Base-by-base conservation (phyloP, 2,113 vertebrate species). In the Jacana jacana region DNA sequence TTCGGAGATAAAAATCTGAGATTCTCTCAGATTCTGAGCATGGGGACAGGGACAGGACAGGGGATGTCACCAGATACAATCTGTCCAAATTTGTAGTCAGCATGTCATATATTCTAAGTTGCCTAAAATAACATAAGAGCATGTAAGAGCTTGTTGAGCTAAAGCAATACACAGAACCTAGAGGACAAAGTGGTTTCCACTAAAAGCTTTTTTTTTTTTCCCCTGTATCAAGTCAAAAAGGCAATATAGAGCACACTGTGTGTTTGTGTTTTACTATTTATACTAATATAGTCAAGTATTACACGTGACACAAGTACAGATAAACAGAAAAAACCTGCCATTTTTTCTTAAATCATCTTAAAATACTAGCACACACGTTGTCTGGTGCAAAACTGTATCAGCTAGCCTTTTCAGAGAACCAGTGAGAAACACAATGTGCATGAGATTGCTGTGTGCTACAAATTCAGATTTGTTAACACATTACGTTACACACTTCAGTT, bases 401-500 rank as follows among this genome's bases (percentile, higher is more conserved):
- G 73, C 37, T 55, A 57, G n/a, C 25, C 49, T 31, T 11, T 9
- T 42, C 64, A 25, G 78, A 68, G 48, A 31, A 46, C 22, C 51
- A 58, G 30, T 24, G 8, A 0, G 22, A 57, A 71, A 15, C 4
- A 65, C 27, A 49, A 4, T 3, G 16, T 35, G 25, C 6, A 55
- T 2, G 5, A 65, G 37, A 33, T 0, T 30, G 17, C 8, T 33
- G 46, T 4, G 12, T 4, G 11, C 83, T 15, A 52, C 17, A 25
- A 49, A 66, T 5, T 49, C 39, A 23, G 30, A 31, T 37, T n/a
- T 39, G 14, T 63, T 23, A 46, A 7, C 37, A 12, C 6, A 3
- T 8, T 9, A 8, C 4, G 0, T n/a, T 9, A 84, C 3, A 4
- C 1, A 6, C 31, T 6, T 20, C 61, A 60, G 13, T 9, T 3